Evolutionary conservation across 2,888 invertebrate genomes (phyloP), one percentile per base, ranked within the genome.

Genomic region (Agelastica alni): DNA sequence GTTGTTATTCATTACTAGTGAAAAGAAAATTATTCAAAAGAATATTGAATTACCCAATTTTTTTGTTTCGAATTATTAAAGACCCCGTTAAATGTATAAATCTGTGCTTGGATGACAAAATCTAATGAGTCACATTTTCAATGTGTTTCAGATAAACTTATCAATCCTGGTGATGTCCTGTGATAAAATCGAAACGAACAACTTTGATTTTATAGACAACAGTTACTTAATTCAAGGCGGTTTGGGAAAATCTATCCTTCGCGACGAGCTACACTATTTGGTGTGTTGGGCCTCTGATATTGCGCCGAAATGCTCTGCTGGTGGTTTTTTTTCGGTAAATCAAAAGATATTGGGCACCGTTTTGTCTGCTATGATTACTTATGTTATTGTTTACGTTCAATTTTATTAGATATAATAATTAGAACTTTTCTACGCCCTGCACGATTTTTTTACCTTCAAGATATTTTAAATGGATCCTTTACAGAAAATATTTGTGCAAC

Each of bases 341-440:
- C 39, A 26, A 17, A 9, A 22, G 2, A 13, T 46, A 1, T 26
- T 53, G 31, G 41, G 31, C 12, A 14, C 31, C 3, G 14, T 53
- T 9, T 53, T 53, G n/a, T 46, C 52, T 2, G 39, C 46, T 17
- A 22, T 41, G 14, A 18, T 37, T 3, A 42, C 39, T 6, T 53
- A 53, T 34, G 17, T 53, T 26, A 31, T 53, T 28, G 22, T 53
- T 12, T 53, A 46, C 14, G 16, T 46, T 9, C 52, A 53, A 22
- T 46, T 53, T 9, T 17, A 30, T 30, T 31, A 16, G 3, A 9
- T 9, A 36, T 17, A n/a, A 17, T n/a, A n/a, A n/a, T n/a, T n/a
- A n/a, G n/a, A n/a, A n/a, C n/a, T n/a, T n/a, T n/a, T n/a, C n/a
- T n/a, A n/a, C n/a, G n/a, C n/a, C n/a, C n/a, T n/a, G n/a, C n/a